Evolutionary conservation across 2,797 vertebrate genomes (phyloP), one percentile per base, ranked within the genome.

Genomic region (Acomys russatus): DNA sequence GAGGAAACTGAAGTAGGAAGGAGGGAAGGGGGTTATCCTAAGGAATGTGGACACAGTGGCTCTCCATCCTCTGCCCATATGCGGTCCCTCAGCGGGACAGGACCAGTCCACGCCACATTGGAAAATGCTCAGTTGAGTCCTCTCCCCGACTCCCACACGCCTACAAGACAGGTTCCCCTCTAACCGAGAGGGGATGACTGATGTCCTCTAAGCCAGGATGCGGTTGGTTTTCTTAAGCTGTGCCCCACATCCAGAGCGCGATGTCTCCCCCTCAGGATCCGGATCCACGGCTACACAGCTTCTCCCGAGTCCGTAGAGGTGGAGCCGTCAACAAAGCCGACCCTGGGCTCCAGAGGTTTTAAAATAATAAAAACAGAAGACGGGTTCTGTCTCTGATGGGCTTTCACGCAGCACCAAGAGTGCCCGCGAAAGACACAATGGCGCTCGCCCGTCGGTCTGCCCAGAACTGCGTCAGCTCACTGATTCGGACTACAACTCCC

Each of bases 401-500:
- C 0, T 28, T 25, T 70, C 38, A 17, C 56, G 70, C 86, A 17
- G 44, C 61, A 92, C 95, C 93, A 11, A 4, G 38, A 25, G 35
- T 89, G 96, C 94, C 92, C 35, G 15, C 83, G n/a, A 74, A 25
- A 90, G 51, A 9, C 51, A 85, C 93, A 95, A 97, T 97, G 97
- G 97, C 97, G 94, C 35, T 85, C 20, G 71, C 35, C 91, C 33
- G 79, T 64, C 71, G 18, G 74, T 73, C 92, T 18, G 49, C 89
- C 44, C 87, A 18, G 4, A 92, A 88, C 85, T 96, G 93, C 96
- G 97, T 97, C 96, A 97, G 68, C 5, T 44, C 30, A 56, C 20
- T 1, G 1, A 54, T 2, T 9, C 0, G 94, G 70, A 98, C 97
- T 98, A 97, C 97, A 96, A 97, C 70, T 98, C 96, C 97, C 97